Evolutionary conservation across 2,797 vertebrate species (phyloP).

Genomic region (Clarias fuscus): DNA sequence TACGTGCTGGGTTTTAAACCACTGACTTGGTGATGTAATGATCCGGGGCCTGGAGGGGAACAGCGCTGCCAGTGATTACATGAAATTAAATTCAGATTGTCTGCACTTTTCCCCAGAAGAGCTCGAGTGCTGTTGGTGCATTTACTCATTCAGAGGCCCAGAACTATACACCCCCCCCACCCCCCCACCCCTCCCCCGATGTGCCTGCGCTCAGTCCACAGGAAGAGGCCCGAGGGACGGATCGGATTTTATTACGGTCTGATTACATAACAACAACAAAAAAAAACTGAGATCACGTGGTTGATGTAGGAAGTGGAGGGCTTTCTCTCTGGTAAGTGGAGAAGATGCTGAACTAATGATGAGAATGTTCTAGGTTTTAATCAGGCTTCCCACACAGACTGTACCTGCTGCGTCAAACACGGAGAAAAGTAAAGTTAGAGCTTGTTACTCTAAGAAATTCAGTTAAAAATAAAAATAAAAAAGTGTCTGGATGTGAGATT

Average conservation of each 20-base stretch:
- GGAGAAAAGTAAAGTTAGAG: no score
- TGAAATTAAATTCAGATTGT: neutral
- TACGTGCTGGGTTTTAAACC: neutral
- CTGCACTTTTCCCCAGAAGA: slow-evolving; percentile 10
- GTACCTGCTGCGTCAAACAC: no score
- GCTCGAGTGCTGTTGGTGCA: neutral
- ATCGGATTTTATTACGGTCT: slow-evolving; percentile 40
- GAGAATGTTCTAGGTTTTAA: slow-evolving; percentile 5
- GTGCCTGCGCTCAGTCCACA: slow-evolving; percentile 36
- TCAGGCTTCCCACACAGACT: no score
- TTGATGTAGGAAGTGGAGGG: neutral
- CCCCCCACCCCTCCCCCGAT: neutral
- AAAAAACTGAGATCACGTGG: neutral
- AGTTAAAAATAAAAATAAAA: no score
- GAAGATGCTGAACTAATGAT: no score
- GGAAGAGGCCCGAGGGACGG: slow-evolving; percentile 49
- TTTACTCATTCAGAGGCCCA: neutral
- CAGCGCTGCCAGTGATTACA: neutral
- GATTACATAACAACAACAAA: neutral
- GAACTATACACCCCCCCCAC: no score
- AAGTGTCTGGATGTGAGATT: no score
- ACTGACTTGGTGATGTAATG: neutral
- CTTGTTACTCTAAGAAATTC: no score
- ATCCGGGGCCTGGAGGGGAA: neutral
- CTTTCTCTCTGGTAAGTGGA: no score